These are phyloP conservation scores for Epinotia demarniana DNA, from an alignment of 2,888 invertebrate species.

Conservation along the genomic window DNA sequence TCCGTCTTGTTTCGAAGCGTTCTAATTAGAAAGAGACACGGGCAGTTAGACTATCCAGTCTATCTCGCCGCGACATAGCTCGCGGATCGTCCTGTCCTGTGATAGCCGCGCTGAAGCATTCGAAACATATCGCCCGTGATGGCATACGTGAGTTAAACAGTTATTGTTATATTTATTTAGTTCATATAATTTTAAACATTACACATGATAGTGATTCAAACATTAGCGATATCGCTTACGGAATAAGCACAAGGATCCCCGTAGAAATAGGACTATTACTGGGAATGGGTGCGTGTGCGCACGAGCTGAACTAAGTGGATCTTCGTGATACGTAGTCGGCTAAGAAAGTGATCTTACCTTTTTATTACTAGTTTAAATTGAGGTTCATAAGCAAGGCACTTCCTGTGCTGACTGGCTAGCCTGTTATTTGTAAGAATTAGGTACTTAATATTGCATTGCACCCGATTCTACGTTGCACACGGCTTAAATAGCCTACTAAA, in stretches of 20 bases:
- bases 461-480: no score
- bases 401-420: not conserved
- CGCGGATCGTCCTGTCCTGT: no score
- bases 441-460: not conserved
- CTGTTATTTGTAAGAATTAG: not conserved
- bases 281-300: constrained; percentile 23
- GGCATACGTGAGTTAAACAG: not conserved
- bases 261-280: constrained; percentile 43
- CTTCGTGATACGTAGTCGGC: constrained; percentile 27
- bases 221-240: constrained; percentile 16
- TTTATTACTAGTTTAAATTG: not conserved
- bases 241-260: constrained; percentile 31
- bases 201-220: not conserved
- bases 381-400: not conserved
- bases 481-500: no score
- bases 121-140: not conserved
- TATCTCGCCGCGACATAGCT: no score
- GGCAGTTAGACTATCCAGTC: no score
- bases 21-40: no score
- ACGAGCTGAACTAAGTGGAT: constrained; percentile 34
- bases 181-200: not conserved
- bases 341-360: not conserved
- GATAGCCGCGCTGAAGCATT: not conserved
- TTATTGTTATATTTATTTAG: no score
- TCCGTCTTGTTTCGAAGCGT: no score